Evolutionary conservation across 2,888 invertebrate genomes (phyloP).

Genomic region (Drosophila atripex): DNA sequence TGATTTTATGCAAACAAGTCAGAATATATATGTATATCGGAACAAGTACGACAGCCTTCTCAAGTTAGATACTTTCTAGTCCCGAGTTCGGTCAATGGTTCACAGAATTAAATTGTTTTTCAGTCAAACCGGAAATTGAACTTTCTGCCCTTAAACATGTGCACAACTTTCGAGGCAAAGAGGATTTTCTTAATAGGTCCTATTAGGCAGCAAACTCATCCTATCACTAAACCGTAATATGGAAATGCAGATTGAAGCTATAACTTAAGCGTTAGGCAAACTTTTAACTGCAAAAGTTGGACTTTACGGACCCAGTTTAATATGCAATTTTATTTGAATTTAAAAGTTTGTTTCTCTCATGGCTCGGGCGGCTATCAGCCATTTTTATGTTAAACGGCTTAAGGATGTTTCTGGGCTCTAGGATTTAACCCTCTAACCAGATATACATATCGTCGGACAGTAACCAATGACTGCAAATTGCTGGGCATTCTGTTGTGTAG

Average conservation of each 20-base stretch:
- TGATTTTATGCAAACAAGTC: not conserved
- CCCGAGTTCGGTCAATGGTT: constrained; percentile 18
- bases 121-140: constrained; percentile 39
- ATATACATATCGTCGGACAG: not conserved
- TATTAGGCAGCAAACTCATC: constrained; percentile 15
- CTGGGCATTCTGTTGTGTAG: constrained; percentile 5
- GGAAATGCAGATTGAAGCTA: not conserved
- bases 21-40: not conserved
- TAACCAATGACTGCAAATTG: constrained; percentile 19
- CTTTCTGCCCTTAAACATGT: constrained; percentile 23
- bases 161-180: not conserved
- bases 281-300: constrained; percentile 6
- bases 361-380: not conserved
- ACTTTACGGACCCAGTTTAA: not conserved
- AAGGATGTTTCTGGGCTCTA: not conserved
- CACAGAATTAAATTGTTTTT: constrained; percentile 20
- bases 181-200: constrained; percentile 8
- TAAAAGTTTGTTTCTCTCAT: constrained; percentile 8
- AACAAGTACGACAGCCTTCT: constrained; percentile 2
- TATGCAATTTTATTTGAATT: constrained; percentile 9
- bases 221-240: constrained; percentile 12
- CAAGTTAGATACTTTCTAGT: not conserved
- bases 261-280: not conserved
- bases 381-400: not conserved
- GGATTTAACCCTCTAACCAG: not conserved